Evolutionary conservation across 2,888 invertebrate genomes (phyloP), one percentile per base, ranked within the genome.

Genomic region (Spicauda simplicius): DNA sequence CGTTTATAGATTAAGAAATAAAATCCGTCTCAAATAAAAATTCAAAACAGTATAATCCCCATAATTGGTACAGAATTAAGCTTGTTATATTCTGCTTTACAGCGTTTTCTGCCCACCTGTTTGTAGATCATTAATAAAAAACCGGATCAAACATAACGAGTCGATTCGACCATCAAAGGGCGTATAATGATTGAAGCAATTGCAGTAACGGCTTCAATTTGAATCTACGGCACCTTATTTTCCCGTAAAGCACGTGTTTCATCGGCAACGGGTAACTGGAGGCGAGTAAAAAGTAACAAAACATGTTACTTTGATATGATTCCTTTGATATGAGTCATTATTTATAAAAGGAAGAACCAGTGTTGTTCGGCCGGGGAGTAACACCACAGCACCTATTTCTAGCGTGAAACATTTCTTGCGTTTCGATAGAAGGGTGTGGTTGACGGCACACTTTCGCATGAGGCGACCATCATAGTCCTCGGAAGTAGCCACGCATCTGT

Each of bases 101-200:
- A 12, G 30, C 20, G 16, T 11, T 45, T 16, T 25, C 19, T 20
- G 12, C 10, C 45, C 18, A 30, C 55, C 30, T 55, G 30, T 55
- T 63, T 63, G 41, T 48, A 56, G 30, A 56, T 56, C 48, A n/a
- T 55, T 55, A 63, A 55, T 41, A 19, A 54, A 41, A 63, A 55
- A 33, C 14, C 16, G 18, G 41, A 41, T 10, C 20, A 30, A 63
- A 33, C 41, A 41, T 41, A 71, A 71, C 60, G 62, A 68, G 59
- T 62, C 62, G 64, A 61, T 48, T 56, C 63, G 55, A 45, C 61
- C 70, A 75, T 73, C 73, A 75, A 74, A 76, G 71, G 60, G 71
- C 70, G 71, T 63, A 73, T 75, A 70, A 75, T 72, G 72, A 74
- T 76, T 75, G 71, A 74, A 76, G 73, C 72, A 76, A 76, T 74